phyloP scores from a whole-genome alignment of 92 coral and sea anemone species.

The Palythoa heliodiscus region DNA sequence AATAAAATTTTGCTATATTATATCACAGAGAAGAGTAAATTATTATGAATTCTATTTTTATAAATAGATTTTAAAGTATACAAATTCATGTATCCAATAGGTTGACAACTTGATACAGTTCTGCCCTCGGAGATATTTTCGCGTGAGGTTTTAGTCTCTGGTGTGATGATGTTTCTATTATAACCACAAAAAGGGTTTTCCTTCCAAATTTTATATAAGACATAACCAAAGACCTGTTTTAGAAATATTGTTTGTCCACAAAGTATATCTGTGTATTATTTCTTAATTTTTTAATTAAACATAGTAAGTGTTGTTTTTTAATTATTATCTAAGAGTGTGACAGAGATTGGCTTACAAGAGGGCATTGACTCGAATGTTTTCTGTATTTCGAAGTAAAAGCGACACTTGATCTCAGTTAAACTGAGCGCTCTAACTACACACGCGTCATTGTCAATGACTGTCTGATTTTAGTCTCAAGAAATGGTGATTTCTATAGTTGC shows the following conservation, averaged over 20 bases:
- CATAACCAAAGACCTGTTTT: not conserved
- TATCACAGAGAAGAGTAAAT: conserved; percentile 8
- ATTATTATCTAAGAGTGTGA: conserved; percentile 2
- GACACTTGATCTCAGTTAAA: conserved; percentile 36
- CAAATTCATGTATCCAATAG: not conserved
- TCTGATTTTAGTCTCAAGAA: conserved; percentile 14
- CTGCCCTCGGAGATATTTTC: conserved; percentile 5
- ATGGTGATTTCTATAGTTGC: not conserved
- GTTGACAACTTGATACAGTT: conserved; percentile 5
- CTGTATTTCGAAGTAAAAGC: conserved; percentile 22
- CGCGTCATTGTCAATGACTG: conserved; percentile 10
- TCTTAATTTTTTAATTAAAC: not conserved
- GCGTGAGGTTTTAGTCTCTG: conserved; percentile 20
- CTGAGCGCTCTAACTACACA: not conserved
- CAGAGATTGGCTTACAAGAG: not conserved
- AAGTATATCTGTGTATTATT: not conserved
- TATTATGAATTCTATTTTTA: not conserved
- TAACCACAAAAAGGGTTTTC: not conserved
- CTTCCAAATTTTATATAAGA: not conserved
- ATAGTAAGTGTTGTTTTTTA: not conserved
- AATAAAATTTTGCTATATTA: not conserved
- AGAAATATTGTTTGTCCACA: not conserved
- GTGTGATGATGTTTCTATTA: not conserved
- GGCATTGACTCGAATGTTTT: conserved; percentile 35
- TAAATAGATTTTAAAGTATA: not conserved